A percentile compares a stretch with the other conserved stretches of the same genome.
Conservation (phyloP, 2,113 vertebrate species). For the Lepisosteus osseus region DNA sequence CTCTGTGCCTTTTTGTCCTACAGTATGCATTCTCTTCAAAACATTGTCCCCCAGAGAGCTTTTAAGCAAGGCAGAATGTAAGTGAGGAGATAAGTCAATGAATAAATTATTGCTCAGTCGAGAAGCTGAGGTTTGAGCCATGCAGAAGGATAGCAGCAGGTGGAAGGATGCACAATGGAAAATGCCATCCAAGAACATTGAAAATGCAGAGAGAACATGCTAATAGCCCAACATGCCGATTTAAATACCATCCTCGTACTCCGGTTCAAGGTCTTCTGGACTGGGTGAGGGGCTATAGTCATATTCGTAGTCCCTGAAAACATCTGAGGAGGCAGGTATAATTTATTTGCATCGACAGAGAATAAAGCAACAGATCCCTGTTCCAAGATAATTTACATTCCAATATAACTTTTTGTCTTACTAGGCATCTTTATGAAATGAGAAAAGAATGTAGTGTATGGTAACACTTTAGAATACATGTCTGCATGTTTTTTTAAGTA, state of each 20-base stretch:
- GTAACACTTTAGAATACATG: too few species aligned
- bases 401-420: too few species aligned
- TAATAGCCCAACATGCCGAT: slow-evolving; percentile 29
- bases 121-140: slow-evolving; percentile 1
- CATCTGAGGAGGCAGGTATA: slow-evolving; percentile 50
- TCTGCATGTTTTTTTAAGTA: too few species aligned
- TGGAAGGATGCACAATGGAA: neutral
- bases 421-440: too few species aligned
- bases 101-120: neutral
- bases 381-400: too few species aligned
- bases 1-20: neutral
- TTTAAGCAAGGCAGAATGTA: neutral
- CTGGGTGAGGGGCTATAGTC: slow-evolving; percentile 54
- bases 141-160: neutral
- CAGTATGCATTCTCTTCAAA: neutral
- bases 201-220: slow-evolving; percentile 42
- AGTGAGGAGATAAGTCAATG: neutral
- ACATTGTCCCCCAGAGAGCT: too few species aligned
- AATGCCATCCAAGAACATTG: neutral
- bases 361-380: too few species aligned
- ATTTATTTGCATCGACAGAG: neutral
- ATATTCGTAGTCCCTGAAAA: slow-evolving; percentile 60
- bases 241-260: slow-evolving; percentile 59
- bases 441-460: too few species aligned
- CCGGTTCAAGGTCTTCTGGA: slow-evolving; percentile 44